Evolutionary conservation across 1,140 invertebrate species (phyloP).

Genomic region (Aphidius gifuensis): DNA sequence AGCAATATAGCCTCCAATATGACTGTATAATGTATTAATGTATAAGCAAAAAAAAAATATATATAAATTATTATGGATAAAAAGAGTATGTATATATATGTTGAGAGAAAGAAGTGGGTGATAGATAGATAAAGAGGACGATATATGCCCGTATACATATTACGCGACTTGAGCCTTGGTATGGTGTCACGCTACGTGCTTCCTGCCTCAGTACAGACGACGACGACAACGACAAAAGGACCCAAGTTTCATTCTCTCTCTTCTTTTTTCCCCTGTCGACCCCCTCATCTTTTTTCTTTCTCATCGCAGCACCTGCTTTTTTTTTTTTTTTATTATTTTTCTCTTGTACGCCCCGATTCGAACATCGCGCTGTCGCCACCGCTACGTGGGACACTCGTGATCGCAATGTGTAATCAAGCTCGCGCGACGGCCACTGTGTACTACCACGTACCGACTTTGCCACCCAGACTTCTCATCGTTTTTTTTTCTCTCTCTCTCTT

Average conservation of each 20-base stretch:
- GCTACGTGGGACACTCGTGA: conserved; percentile 51
- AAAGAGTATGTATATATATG: no score
- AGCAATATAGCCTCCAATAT: no score
- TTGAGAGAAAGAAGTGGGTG: no score
- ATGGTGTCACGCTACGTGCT: conserved; percentile 54
- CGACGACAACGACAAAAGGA: conserved; percentile 46
- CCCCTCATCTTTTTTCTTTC: not conserved
- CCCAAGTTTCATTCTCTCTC: conserved; percentile 20
- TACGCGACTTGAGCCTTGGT: no score
- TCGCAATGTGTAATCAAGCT: conserved; percentile 53
- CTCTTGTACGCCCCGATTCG: no score
- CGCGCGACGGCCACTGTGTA: conserved; percentile 37
- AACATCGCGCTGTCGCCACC: not conserved
- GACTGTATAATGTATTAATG: no score
- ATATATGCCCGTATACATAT: no score
- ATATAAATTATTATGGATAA: no score
- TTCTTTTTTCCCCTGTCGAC: conserved; percentile 33
- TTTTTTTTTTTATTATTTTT: no score
- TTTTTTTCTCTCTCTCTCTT: not conserved
- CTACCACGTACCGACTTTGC: conserved; percentile 34
- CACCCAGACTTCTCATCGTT: conserved; percentile 7
- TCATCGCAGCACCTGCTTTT: not conserved
- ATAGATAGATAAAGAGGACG: no score
- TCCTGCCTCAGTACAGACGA: conserved; percentile 47
- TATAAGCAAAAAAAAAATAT: no score